These are phyloP conservation scores for Charina bottae DNA, from an alignment of 2,113 vertebrate species.

Conservation along the genomic window DNA sequence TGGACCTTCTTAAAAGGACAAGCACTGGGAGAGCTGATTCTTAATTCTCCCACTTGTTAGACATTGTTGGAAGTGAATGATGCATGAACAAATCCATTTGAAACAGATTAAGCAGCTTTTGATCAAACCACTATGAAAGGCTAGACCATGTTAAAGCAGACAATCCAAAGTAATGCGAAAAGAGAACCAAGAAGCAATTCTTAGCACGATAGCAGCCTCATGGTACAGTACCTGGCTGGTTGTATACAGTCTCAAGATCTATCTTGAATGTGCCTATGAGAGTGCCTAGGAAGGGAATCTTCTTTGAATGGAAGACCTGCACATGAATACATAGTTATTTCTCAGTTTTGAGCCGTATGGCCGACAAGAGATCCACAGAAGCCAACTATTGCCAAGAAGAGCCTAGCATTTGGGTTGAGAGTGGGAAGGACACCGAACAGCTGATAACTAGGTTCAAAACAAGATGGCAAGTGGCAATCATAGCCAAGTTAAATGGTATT, in stretches of 20 bases:
- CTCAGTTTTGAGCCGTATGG: not conserved
- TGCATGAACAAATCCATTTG: not conserved
- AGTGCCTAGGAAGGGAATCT: conserved; percentile 83
- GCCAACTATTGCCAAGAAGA: not conserved
- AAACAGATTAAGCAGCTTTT: not conserved
- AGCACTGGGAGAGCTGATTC: not conserved
- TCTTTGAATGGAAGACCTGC: conserved; percentile 90
- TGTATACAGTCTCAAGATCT: conserved; percentile 84
- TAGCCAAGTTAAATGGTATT: not conserved
- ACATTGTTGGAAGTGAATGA: not conserved
- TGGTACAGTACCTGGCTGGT: conserved; percentile 82
- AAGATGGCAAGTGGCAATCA: not conserved
- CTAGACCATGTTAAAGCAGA: not conserved
- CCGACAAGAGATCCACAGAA: not conserved
- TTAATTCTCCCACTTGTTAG: not conserved
- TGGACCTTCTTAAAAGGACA: not conserved
- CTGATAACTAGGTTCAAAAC: not conserved
- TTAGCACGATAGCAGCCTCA: accelerated
- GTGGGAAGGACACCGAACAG: not conserved
- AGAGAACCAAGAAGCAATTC: not conserved
- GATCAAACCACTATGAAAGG: not conserved
- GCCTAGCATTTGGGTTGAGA: not conserved
- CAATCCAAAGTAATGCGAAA: not conserved
- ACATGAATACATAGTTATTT: conserved; percentile 13
- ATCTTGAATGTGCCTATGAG: conserved; percentile 92